Base-by-base conservation (phyloP, 2,113 vertebrate species). In the Microtus oregoni region DNA sequence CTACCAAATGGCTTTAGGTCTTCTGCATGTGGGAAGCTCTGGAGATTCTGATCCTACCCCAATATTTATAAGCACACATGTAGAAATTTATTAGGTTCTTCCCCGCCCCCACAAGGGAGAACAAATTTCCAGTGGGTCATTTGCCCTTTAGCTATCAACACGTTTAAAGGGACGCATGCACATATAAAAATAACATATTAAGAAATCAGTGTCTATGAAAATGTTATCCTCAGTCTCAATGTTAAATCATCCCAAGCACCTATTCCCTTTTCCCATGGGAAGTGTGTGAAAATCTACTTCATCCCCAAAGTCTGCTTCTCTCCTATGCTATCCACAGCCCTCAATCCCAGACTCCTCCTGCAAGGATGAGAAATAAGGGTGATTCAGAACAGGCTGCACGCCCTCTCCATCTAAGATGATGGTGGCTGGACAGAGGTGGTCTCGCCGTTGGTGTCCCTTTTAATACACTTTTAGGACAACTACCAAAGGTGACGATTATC, bases 11-110 rank as follows among this genome's bases (percentile, higher is more conserved):
- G 38, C 24, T 44, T 89, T 75, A 86, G 61, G 17, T 52, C 70
- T 89, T 93, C 78, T 7, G 5, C 41, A 72, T 55, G 55, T 86
- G 72, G n/a, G 67, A 96, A 88, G 72, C 73, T 89, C 28, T 67
- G 76, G n/a, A 93, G 10, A 76, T 79, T 79, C 75, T 65, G 20
- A 65, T 76, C 38, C 30, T 7, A 44, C 58, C 30, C 28, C 68
- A 76, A 7, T 22, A 85, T 30, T 44, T 44, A 30, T 44, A 82
- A 52, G 35, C 26, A 82, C 17, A 68, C 28, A 24, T 11, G 12
- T 13, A 94, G 32, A 61, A 13, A 88, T 8, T 87, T 83, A 52
- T 2, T 87, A 91, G 20, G 10, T 47, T 79, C 75, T 58, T 61
- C 19, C 67, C 15, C 78, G 0, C 12, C 20, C 11, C 13, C 14